Percentiles rank a stretch among this genome's conserved stretches.
phyloP scores from a whole-genome alignment of 2,888 invertebrate species.

The Hyles lineata region DNA sequence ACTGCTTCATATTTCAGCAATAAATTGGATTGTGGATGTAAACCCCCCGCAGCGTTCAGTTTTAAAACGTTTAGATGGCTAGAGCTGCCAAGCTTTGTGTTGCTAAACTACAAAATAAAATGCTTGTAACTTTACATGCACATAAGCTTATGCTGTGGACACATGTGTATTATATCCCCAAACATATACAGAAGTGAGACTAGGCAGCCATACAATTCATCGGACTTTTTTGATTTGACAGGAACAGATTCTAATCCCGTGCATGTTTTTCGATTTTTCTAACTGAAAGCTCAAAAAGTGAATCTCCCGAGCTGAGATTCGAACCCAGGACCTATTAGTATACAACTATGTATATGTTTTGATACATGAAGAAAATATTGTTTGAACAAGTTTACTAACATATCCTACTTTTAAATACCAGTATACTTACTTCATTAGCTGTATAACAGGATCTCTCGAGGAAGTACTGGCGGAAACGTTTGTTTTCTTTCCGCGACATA shows the following conservation, averaged over 20 bases:
- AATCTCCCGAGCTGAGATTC: too few relatives aligned
- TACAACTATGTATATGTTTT: too few relatives aligned
- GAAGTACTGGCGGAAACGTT: slow-evolving; percentile 1
- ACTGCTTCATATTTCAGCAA: slow-evolving; percentile 25
- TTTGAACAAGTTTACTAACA: too few relatives aligned
- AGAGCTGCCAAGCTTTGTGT: background rate
- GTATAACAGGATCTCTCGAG: background rate
- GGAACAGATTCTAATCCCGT: too few relatives aligned
- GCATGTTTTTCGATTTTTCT: too few relatives aligned
- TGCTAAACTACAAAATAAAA: background rate
- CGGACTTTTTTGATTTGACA: too few relatives aligned
- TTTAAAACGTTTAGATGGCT: slow-evolving; percentile 3
- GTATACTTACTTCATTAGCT: background rate
- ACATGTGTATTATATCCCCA: too few relatives aligned
- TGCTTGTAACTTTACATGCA: background rate
- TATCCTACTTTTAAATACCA: background rate
- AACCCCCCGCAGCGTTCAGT: slow-evolving; percentile 12
- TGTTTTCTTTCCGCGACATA: background rate
- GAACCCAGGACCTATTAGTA: too few relatives aligned
- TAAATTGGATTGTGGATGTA: slow-evolving; percentile 26
- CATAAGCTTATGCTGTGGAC: background rate
- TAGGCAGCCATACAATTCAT: too few relatives aligned
- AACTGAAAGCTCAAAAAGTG: too few relatives aligned
- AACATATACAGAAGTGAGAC: too few relatives aligned
- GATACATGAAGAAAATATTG: too few relatives aligned